Percentiles rank a stretch among this genome's conserved stretches.
These are phyloP conservation scores for Siderastrea radians DNA, from an alignment of 92 coral and sea anemone species.

Conservation along the genomic window DNA sequence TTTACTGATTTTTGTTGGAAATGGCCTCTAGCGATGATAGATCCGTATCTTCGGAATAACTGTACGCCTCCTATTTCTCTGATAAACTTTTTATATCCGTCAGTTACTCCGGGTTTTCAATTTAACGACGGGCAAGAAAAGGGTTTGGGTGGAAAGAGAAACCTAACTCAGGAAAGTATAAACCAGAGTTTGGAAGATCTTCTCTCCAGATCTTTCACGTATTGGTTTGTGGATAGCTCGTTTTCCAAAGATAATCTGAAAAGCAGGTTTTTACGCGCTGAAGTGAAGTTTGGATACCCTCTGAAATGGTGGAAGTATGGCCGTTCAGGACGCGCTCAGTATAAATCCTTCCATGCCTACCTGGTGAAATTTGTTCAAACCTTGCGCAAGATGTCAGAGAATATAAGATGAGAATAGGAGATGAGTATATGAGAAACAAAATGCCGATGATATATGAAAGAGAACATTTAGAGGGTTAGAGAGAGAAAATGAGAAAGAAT, in stretches of 20 bases:
- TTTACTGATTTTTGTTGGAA: constrained; percentile 86
- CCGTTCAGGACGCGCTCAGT: constrained; percentile 4
- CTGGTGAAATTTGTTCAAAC: constrained; percentile 62
- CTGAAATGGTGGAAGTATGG: constrained; percentile 31
- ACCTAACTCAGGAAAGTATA: constrained; percentile 58
- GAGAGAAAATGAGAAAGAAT: no score
- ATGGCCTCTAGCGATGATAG: constrained; percentile 56
- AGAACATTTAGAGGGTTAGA: no score
- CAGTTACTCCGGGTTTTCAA: not conserved
- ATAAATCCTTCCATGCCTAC: constrained; percentile 37
- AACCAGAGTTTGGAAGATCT: constrained; percentile 68
- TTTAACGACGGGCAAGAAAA: constrained; percentile 71
- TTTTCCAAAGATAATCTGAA: constrained; percentile 68
- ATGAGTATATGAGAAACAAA: no score
- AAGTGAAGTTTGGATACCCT: constrained; percentile 89
- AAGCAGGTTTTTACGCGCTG: constrained; percentile 90
- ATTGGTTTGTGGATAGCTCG: constrained; percentile 87
- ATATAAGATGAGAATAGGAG: no score
- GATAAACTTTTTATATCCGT: constrained; percentile 87
- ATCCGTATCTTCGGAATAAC: constrained; percentile 66
- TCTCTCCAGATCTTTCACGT: constrained; percentile 77
- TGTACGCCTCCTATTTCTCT: constrained; percentile 93
- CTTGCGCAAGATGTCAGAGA: constrained; percentile 58
- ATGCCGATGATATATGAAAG: no score
- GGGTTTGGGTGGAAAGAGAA: not conserved